Conservation (phyloP, 35 echinoderm and acorn worm genomes). For the Nesometra sesokonis region DNA sequence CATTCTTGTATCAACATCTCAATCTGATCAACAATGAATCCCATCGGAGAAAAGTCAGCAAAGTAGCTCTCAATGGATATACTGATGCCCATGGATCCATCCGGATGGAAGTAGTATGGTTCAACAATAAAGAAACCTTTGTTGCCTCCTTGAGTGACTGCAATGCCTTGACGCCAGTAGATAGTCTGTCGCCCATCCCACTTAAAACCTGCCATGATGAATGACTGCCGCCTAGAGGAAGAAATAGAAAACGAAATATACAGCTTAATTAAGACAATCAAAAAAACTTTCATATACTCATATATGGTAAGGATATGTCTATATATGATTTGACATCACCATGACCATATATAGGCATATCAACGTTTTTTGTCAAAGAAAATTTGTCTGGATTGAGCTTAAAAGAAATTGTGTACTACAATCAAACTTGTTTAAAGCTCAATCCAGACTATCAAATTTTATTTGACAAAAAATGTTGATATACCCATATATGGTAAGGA, state of each 20-base stretch:
- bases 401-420: not conserved
- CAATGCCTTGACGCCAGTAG: slow-evolving; percentile 54
- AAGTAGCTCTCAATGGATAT: slow-evolving; percentile 34
- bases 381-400: too few relatives aligned
- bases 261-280: too few relatives aligned
- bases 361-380: too few relatives aligned
- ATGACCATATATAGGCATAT: too few relatives aligned
- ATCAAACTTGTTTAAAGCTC: too few relatives aligned
- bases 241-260: not conserved
- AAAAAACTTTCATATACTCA: too few relatives aligned
- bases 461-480: too few relatives aligned
- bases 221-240: not conserved
- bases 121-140: slow-evolving; percentile 38
- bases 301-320: too few relatives aligned
- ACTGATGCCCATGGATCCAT: slow-evolving; percentile 22
- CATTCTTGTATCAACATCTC: slow-evolving; percentile 56
- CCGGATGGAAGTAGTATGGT: not conserved
- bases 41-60: slow-evolving; percentile 28
- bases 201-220: slow-evolving; percentile 22
- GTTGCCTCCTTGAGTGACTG: slow-evolving; percentile 17
- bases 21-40: slow-evolving; percentile 62
- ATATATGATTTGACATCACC: too few relatives aligned
- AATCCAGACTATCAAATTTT: too few relatives aligned
- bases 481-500: too few relatives aligned
- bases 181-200: slow-evolving; percentile 16